These are phyloP conservation scores for Arctia plantaginis DNA, from an alignment of 2,888 invertebrate species.

Conservation along the genomic window DNA sequence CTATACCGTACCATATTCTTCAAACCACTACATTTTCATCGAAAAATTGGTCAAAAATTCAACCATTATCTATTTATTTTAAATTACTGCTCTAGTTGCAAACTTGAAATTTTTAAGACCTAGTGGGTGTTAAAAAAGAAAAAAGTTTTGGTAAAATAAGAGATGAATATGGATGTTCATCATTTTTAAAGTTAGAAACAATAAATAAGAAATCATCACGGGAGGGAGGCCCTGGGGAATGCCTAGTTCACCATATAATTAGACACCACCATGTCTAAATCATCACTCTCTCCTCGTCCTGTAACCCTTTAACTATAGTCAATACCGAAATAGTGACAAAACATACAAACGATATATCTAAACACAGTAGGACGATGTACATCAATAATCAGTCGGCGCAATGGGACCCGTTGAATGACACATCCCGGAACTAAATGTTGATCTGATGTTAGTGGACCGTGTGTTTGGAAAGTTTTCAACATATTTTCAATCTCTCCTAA, in stretches of 20 bases:
- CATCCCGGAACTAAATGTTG: constrained; percentile 40
- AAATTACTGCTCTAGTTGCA: too few species aligned
- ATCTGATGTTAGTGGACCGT: constrained; percentile 8
- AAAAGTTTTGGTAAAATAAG: too few species aligned
- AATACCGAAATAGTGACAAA: constrained; percentile 20
- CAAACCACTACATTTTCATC: too few species aligned
- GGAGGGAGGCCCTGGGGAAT: not conserved
- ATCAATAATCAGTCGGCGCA: constrained; percentile 27
- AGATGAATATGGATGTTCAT: too few species aligned
- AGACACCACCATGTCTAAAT: not conserved
- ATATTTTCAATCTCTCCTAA: not conserved
- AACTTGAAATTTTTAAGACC: too few species aligned
- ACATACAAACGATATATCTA: constrained; percentile 14
- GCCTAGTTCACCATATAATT: not conserved
- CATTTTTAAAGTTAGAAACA: too few species aligned
- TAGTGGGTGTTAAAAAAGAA: too few species aligned
- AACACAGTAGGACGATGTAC: constrained; percentile 15
- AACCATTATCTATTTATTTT: too few species aligned
- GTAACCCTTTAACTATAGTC: constrained; percentile 16
- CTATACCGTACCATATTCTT: too few species aligned
- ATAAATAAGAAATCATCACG: not conserved
- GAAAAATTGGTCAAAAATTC: too few species aligned
- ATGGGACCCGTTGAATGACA: constrained; percentile 30
- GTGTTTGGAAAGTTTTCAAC: constrained; percentile 6
- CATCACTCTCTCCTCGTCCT: constrained; percentile 1